These are phyloP conservation scores for Monopis laevigella DNA, from an alignment of 2,888 invertebrate genomes.

Conservation along the genomic window DNA sequence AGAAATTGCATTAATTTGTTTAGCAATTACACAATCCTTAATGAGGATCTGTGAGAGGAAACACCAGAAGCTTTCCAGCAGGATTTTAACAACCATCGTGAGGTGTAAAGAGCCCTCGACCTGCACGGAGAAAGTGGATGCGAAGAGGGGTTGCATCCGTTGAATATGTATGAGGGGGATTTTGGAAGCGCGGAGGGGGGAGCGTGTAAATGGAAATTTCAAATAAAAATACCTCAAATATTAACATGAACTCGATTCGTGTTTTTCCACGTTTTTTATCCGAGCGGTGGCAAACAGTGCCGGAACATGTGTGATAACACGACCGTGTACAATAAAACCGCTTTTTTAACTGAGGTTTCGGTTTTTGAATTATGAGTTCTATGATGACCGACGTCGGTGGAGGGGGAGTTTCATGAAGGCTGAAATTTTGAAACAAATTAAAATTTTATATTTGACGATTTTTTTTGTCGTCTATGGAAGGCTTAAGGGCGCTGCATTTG, in stretches of 20 bases:
- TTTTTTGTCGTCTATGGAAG: too few relatives aligned
- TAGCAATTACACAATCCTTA: neutral
- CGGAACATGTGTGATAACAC: constrained; percentile 51
- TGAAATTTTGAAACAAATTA: too few relatives aligned
- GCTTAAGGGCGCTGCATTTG: too few relatives aligned
- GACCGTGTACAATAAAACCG: constrained; percentile 28
- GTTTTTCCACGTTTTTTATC: constrained; percentile 23
- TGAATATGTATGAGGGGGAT: constrained; percentile 71
- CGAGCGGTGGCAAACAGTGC: constrained; percentile 12
- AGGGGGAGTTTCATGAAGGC: too few relatives aligned
- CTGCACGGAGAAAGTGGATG: constrained; percentile 49
- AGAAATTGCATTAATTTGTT: constrained; percentile 1
- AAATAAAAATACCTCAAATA: constrained; percentile 68
- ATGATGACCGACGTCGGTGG: constrained; percentile 3
- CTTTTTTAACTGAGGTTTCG: constrained; percentile 22
- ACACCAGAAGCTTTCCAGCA: neutral
- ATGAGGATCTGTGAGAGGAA: neutral
- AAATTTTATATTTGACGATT: too few relatives aligned
- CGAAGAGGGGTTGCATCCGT: constrained; percentile 65
- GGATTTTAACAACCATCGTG: constrained; percentile 7
- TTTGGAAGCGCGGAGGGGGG: constrained; percentile 20
- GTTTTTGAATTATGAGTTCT: constrained; percentile 12
- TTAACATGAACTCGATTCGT: constrained; percentile 64
- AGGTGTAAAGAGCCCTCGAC: constrained; percentile 20
- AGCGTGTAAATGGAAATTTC: constrained; percentile 65